These are phyloP conservation scores for Xestia c-nigrum DNA, from an alignment of 2,888 invertebrate species.

Conservation along the genomic window DNA sequence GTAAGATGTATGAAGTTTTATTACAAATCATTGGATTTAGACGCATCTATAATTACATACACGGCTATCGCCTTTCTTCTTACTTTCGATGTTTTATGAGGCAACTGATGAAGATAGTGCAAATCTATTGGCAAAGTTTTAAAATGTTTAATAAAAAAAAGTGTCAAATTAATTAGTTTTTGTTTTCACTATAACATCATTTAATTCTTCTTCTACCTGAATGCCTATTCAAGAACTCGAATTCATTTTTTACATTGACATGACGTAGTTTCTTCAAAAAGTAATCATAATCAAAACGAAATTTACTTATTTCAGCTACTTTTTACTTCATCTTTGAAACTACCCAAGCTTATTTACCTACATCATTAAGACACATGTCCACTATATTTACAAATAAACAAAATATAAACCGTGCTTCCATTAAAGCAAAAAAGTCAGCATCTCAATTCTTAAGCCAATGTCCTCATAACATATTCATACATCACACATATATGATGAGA, in stretches of 20 bases:
- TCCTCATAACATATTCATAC: slow-evolving; percentile 71
- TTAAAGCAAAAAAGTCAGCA: slow-evolving; percentile 17
- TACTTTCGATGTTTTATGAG: slow-evolving; percentile 51
- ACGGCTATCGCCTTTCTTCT: slow-evolving; percentile 53
- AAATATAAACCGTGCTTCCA: neutral
- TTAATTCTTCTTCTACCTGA: neutral
- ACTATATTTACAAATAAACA: slow-evolving; percentile 14
- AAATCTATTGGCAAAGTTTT: neutral
- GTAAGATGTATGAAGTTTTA: slow-evolving; percentile 69
- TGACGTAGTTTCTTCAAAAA: neutral
- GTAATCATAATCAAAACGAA: neutral
- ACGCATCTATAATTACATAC: slow-evolving; percentile 58
- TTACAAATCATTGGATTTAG: slow-evolving; percentile 66
- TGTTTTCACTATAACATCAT: neutral
- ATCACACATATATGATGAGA: slow-evolving; percentile 72
- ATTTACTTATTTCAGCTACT: neutral
- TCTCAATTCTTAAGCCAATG: slow-evolving; percentile 61
- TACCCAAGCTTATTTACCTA: neutral
- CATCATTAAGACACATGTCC: neutral
- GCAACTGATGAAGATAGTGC: neutral
- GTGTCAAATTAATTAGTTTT: neutral
- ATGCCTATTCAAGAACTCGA: neutral
- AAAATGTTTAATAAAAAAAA: too few species aligned
- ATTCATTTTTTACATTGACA: neutral
- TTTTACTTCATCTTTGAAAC: neutral